Percentiles rank a stretch among this genome's conserved stretches.
Conservation (phyloP, 2,113 vertebrate genomes). For the Pelvicachromis taeniatus region DNA sequence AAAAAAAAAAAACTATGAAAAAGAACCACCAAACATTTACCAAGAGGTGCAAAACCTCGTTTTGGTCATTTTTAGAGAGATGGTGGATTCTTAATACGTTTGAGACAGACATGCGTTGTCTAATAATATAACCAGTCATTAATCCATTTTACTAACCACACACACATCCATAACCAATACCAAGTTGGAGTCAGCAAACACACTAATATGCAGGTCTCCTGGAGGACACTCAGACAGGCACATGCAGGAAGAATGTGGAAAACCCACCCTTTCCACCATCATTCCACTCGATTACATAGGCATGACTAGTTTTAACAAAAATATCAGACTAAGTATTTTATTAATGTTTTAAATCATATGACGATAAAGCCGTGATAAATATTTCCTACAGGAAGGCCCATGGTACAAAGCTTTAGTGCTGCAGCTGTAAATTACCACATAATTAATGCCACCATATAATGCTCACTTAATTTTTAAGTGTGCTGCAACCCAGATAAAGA, state of each 20-base stretch:
- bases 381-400: neutral
- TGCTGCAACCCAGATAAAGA: neutral
- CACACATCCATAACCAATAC: neutral
- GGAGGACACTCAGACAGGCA: neutral
- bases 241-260: neutral
- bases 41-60: neutral
- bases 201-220: neutral
- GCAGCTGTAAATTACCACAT: neutral
- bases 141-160: neutral
- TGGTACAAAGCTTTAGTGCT: neutral
- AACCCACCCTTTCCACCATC: neutral
- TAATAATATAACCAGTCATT: neutral
- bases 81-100: neutral
- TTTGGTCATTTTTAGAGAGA: neutral
- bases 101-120: neutral
- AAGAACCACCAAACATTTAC: neutral
- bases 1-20: neutral
- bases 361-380: neutral
- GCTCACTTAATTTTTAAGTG: neutral
- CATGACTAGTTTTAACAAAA: neutral
- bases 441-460: neutral
- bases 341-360: neutral
- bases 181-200: neutral
- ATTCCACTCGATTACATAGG: neutral
- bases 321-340: neutral